Evolutionary conservation across 2,888 invertebrate species (phyloP).

Genomic region (Laothoe populi): DNA sequence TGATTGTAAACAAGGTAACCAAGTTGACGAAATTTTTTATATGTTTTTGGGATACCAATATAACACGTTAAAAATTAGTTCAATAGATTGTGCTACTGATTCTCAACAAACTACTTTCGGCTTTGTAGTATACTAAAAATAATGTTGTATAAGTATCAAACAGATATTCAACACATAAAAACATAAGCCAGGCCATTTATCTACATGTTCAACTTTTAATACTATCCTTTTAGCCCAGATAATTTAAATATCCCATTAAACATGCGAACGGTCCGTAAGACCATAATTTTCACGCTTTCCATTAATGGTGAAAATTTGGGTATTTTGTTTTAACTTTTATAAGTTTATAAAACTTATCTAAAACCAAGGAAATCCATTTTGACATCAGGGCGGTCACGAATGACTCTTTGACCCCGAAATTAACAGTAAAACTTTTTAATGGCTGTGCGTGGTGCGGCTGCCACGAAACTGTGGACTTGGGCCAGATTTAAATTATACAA

Average conservation of each 20-base stretch:
- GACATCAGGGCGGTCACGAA: constrained; percentile 68
- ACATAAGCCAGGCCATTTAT: no score
- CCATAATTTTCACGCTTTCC: constrained; percentile 21
- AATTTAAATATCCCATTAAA: background rate
- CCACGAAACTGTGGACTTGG: constrained; percentile 31
- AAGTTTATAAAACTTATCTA: constrained; percentile 28
- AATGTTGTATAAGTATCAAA: no score
- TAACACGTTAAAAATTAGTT: no score
- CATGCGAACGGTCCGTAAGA: background rate
- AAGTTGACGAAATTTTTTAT: no score
- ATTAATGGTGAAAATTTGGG: constrained; percentile 7
- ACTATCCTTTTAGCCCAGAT: no score
- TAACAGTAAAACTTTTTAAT: constrained; percentile 79
- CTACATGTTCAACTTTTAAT: no score
- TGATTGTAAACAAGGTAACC: no score
- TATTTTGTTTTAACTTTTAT: constrained; percentile 27
- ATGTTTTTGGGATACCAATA: no score
- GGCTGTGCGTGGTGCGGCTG: constrained; percentile 39
- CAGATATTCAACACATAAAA: no score
- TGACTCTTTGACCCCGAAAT: constrained; percentile 69
- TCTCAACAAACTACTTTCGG: no score
- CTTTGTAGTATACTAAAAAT: no score
- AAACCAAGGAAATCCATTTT: constrained; percentile 65
- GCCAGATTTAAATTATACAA: background rate
- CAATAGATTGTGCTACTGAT: no score